Evolutionary conservation across 1,140 invertebrate species (phyloP).

Genomic region (Scaptomyza pallida): DNA sequence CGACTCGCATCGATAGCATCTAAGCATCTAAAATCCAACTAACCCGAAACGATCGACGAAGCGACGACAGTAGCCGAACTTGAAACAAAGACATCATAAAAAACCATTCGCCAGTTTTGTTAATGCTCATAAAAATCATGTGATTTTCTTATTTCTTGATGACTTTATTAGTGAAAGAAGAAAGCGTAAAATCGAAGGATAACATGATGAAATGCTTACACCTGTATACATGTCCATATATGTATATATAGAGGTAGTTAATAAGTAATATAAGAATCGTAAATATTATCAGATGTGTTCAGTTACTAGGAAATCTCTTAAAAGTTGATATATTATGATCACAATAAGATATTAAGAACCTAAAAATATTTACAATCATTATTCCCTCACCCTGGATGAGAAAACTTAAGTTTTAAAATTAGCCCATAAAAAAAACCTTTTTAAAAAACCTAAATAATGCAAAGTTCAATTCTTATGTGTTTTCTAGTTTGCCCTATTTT

Average conservation of each 20-base stretch:
- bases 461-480: too few relatives aligned
- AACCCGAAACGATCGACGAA: background rate
- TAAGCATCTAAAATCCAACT: background rate
- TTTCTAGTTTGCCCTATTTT: too few relatives aligned
- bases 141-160: conserved; percentile 51
- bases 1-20: conserved; percentile 37
- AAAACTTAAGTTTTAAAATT: too few relatives aligned
- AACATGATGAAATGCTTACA: background rate
- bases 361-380: too few relatives aligned
- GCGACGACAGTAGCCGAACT: conserved; percentile 24
- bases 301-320: background rate
- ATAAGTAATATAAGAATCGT: too few relatives aligned
- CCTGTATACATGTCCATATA: too few relatives aligned
- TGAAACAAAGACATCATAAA: conserved; percentile 10
- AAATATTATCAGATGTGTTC: background rate
- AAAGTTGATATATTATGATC: too few relatives aligned
- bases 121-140: conserved; percentile 49
- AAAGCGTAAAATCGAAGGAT: background rate
- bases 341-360: background rate
- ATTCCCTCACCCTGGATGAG: too few relatives aligned
- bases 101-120: conserved; percentile 23
- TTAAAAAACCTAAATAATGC: too few relatives aligned
- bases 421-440: too few relatives aligned
- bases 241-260: too few relatives aligned
- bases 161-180: conserved; percentile 61